These are phyloP conservation scores for Lepilemur septentrionalis DNA, from an alignment of 2,797 vertebrate species.

Conservation along the genomic window DNA sequence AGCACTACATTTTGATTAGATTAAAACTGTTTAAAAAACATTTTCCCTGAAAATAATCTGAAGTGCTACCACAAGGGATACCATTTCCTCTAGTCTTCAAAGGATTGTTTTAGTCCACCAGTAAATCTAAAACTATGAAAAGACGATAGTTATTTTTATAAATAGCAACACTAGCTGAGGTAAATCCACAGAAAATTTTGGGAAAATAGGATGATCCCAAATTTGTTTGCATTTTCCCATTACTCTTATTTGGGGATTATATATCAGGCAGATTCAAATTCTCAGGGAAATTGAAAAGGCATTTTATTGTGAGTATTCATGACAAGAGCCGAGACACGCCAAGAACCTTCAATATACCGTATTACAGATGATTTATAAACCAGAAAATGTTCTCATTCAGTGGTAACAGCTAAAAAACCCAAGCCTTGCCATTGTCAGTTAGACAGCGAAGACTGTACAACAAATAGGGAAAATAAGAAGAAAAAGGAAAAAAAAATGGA, in stretches of 20 bases:
- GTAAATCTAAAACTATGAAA: neutral
- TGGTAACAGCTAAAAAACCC: neutral
- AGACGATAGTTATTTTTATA: neutral
- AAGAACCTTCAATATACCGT: neutral
- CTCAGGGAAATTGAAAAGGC: slow-evolving; percentile 24
- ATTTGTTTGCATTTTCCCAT: neutral
- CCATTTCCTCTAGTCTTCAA: slow-evolving; percentile 39
- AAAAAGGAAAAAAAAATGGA: neutral
- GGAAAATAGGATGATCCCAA: neutral
- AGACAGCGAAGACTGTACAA: neutral
- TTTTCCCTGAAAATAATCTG: slow-evolving; percentile 68
- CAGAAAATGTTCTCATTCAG: neutral
- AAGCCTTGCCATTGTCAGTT: neutral
- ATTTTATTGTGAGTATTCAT: slow-evolving; percentile 5
- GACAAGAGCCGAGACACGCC: neutral
- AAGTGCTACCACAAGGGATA: slow-evolving; percentile 50
- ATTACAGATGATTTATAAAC: neutral
- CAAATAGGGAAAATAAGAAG: neutral
- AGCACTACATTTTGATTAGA: slow-evolving; percentile 69
- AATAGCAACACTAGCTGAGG: neutral
- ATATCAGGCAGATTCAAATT: slow-evolving; percentile 5
- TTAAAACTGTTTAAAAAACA: slow-evolving; percentile 70
- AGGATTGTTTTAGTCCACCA: slow-evolving; percentile 16
- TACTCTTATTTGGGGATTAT: slow-evolving; percentile 44
- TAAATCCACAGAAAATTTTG: neutral